Conservation (phyloP, 1,140 invertebrate genomes). For the Brachionus rubens region DNA sequence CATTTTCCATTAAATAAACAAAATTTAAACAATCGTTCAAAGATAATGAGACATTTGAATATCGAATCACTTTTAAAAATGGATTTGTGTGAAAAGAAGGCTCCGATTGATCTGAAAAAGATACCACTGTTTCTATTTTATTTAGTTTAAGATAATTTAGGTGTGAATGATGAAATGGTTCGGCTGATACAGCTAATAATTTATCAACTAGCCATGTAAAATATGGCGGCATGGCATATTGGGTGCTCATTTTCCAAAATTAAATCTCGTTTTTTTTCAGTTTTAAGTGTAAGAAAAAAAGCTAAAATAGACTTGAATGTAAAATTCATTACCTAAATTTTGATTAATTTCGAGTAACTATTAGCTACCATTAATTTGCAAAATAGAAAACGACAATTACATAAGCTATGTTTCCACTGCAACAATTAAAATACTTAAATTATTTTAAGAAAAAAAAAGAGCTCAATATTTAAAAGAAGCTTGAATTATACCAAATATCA, state of each 20-base stretch:
- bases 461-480: too few species aligned
- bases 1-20: slow-evolving; percentile 27
- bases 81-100: slow-evolving; percentile 22
- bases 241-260: slow-evolving; percentile 7
- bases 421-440: too few species aligned
- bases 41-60: background rate
- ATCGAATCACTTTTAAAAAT: slow-evolving; percentile 9
- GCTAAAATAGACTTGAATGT: background rate
- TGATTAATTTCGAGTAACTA: too few species aligned
- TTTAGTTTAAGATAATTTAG: slow-evolving; percentile 40
- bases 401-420: too few species aligned
- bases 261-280: background rate
- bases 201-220: slow-evolving; percentile 44
- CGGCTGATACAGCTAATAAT: slow-evolving; percentile 4
- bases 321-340: background rate
- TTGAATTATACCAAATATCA: too few species aligned
- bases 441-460: too few species aligned
- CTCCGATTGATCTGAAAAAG: slow-evolving; percentile 12
- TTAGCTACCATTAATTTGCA: too few species aligned
- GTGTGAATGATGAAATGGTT: slow-evolving; percentile 30
- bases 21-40: slow-evolving; percentile 32
- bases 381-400: too few species aligned
- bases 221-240: slow-evolving; percentile 43
- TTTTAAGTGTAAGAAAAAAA: background rate
- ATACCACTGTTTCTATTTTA: slow-evolving; percentile 27